Base-by-base conservation (phyloP, 1,140 invertebrate species). In the Lethocerus indicus region DNA sequence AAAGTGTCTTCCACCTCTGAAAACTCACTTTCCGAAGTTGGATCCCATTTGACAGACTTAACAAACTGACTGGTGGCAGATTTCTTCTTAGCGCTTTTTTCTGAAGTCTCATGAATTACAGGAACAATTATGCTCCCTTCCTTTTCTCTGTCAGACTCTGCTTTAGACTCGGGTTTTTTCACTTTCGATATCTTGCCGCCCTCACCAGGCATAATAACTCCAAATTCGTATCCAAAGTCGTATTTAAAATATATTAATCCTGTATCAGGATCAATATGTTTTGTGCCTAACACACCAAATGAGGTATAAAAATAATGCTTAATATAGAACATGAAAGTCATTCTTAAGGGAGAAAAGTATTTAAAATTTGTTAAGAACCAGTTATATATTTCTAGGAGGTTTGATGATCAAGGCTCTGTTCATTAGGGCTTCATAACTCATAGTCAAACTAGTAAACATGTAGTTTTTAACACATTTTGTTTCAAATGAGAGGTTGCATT, bases 231-330 rank as follows among this genome's bases (percentile, higher is more conserved):
- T 50, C 81, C 81, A 59, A 85, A 85, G 65, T 84, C 81, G 60
- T 84, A 83, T 65, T 85, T 84, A 70, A 83, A 84, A 66, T 83
- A 84, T 59, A 83, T 81, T 26, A 85, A 67, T 52, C 79, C 80
- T 23, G 78, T 81, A 56, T 81, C 76, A 53, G 78, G 78, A 64
- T 83, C 79, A 56, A 81, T 75, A 60, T 79, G 78, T 64, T 83
- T 83, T 52, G 78, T 80, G 61, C 81, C 81, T 83, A 58, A n/a
- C n/a, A n/a, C n/a, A n/a, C n/a, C n/a, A n/a, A n/a, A n/a, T n/a
- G n/a, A n/a, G n/a, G n/a, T n/a, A n/a, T n/a, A n/a, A n/a, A n/a
- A n/a, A n/a, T n/a, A n/a, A n/a, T n/a, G n/a, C n/a, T n/a, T n/a
- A n/a, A n/a, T n/a, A n/a, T n/a, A n/a, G n/a, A n/a, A n/a, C n/a